Percentiles rank a stretch among this genome's conserved stretches.
Evolutionary conservation across 2,888 invertebrate species (phyloP).

Genomic region (Diaprepes abbreviatus): DNA sequence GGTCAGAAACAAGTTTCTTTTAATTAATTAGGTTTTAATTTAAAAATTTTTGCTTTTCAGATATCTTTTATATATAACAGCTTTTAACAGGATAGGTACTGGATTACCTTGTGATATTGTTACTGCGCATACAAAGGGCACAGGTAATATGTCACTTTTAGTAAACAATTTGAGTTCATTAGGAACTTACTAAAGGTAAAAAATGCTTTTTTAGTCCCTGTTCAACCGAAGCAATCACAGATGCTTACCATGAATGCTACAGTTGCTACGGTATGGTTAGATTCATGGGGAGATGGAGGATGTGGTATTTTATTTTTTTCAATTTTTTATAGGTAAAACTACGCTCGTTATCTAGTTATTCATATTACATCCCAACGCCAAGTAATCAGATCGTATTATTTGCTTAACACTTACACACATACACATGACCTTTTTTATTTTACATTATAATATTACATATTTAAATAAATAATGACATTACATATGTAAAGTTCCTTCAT

Average conservation of each 20-base stretch:
- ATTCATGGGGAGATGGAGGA: slow-evolving; percentile 91
- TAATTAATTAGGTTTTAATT: not conserved
- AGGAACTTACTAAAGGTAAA: too few species aligned
- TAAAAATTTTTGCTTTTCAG: slow-evolving; percentile 61
- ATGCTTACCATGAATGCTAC: slow-evolving; percentile 89
- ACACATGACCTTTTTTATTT: too few species aligned
- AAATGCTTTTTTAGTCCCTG: slow-evolving; percentile 73
- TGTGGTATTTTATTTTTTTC: slow-evolving; percentile 90
- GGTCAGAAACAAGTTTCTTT: slow-evolving; percentile 14
- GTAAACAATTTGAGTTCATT: not conserved
- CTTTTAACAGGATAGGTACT: slow-evolving; percentile 91
- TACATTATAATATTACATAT: too few species aligned
- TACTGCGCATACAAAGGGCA: slow-evolving; percentile 86
- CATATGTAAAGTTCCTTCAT: too few species aligned
- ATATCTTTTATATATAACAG: slow-evolving; percentile 90
- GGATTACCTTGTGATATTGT: slow-evolving; percentile 91
- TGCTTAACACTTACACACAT: too few species aligned
- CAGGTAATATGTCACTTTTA: slow-evolving; percentile 68
- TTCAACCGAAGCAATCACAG: slow-evolving; percentile 84
- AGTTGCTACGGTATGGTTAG: slow-evolving; percentile 87
- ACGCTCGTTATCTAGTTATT: too few species aligned
- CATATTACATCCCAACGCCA: too few species aligned
- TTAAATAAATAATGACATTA: too few species aligned
- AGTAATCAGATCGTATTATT: too few species aligned
- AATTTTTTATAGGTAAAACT: slow-evolving; percentile 81